Base-by-base conservation (phyloP, 2,113 vertebrate species). In the Herpailurus yagouaroundi region DNA sequence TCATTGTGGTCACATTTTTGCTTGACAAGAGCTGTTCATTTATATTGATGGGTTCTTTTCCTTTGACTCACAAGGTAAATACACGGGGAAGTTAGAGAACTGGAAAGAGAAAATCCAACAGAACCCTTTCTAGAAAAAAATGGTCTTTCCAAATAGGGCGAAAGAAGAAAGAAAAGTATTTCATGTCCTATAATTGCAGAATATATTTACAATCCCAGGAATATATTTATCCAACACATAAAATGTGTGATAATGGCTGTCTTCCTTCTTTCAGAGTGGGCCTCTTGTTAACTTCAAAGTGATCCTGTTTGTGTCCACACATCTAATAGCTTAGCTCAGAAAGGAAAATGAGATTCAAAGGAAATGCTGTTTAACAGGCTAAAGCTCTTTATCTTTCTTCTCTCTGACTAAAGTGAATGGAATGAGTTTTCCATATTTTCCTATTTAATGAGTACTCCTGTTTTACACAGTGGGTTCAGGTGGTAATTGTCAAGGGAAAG, bases 221-320 rank as follows among this genome's bases (percentile, higher is more conserved):
- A 11, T n/a, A 18, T 68, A 21, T 91, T 87, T 86, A 68, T 25
- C 48, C 77, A 79, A 25, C n/a, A 48, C n/a, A 36, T 41, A 50
- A 63, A 48, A 66, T 45, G 25, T 18, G 27, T 25, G 1, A n/a
- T 41, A 33, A 69, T 50, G 23, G 36, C 16, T 27, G 0, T 45
- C n/a, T 82, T 68, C 52, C 41, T 94, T 89, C 23, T 79, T 87
- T 91, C 36, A 36, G 27, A 63, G 64, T 31, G 11, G 69, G 15
- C 41, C 63, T 94, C 66, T 73, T 55, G 45, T 79, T 96, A 90
- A 69, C 55, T 96, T 85, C 69, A 88, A 86, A 95, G 96, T 19
- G 14, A 29, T 64, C 69, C 29, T 94, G 13, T 92, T 86, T 91
- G 48, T 92, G 41, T 63, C 84, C 85, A 60, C 36, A 41, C 45